Evolutionary conservation across 2,888 invertebrate genomes (phyloP).

Genomic region (Drosophila acutilabella): DNA sequence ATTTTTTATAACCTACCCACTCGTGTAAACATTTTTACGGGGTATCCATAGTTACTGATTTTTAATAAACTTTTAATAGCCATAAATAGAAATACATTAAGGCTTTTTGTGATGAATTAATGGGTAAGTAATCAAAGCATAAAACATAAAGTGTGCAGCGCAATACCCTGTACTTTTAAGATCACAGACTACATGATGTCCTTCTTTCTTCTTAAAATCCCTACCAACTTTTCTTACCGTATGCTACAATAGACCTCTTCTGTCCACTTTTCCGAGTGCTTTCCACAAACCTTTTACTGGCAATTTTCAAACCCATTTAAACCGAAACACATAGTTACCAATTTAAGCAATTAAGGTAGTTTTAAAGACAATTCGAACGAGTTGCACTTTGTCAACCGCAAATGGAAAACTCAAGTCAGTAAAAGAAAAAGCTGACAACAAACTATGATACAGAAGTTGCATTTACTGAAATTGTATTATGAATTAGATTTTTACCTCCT

Average conservation of each 20-base stretch:
- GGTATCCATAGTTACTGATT: not conserved
- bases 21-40: not conserved
- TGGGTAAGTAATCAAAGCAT: not conserved
- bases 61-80: not conserved
- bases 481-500: constrained; percentile 66
- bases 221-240: too few species aligned
- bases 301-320: not conserved
- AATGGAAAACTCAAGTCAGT: not conserved
- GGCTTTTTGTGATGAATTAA: not conserved
- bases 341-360: not conserved
- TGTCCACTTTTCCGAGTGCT: not conserved
- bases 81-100: not conserved
- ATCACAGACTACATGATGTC: too few species aligned
- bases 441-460: constrained; percentile 2
- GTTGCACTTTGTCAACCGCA: constrained; percentile 4
- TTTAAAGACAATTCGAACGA: constrained; percentile 3
- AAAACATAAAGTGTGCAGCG: not conserved
- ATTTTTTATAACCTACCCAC: not conserved
- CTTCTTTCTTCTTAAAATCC: too few species aligned
- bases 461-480: constrained; percentile 53
- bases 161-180: not conserved
- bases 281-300: not conserved
- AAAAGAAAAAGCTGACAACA: not conserved
- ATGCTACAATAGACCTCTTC: not conserved
- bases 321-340: not conserved